Base-by-base conservation (phyloP, 2,888 invertebrate species). In the Drosophila anceps region DNA sequence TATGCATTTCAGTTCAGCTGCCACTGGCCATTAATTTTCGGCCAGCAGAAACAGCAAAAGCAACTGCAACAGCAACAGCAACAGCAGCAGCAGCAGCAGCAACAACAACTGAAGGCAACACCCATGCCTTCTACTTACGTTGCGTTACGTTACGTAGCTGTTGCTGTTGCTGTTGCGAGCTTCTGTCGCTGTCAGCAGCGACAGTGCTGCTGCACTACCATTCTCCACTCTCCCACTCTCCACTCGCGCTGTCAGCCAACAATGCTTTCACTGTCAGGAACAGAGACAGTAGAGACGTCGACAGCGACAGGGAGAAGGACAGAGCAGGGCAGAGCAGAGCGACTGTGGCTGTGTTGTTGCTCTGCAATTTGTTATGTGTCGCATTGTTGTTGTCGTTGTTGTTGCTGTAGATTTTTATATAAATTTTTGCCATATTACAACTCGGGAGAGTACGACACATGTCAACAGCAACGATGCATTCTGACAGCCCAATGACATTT, bases 401-500 rank as follows among this genome's bases (percentile, higher is more conserved):
- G 60, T 60, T 75, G 73, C 64, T 72, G 72, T 70, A 54, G 62
- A 83, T 79, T 85, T 88, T 84, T 84, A 84, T 83, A 80, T 79
- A 79, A 67, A 85, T 76, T 79, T 78, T 73, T 84, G 82, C 73
- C 75, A 82, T 73, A 73, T 70, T 75, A 73, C 70, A 71, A 71
- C 51, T 65, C 62, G 62, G 58, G 51, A 54, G 67, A 50, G 66
- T 73, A 51, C 60, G 76, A 73, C 87, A 84, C 82, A 82, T 88
- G 86, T 88, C 88, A 86, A 81, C 86, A 76, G 62, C 86, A 86
- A 86, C 84, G 85, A 88, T 90, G 90, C 89, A 82, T 81, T 89
- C 81, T 91, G 91, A 91, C 91, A 91, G 91, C 91, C 90, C 91
- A 91, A 88, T 91, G 90, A 91, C 88, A 87, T 91, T 91, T 90